Percentiles rank a stretch among this genome's conserved stretches.
Conservation (phyloP, 2,888 invertebrate species). For the Protonemura montana region DNA sequence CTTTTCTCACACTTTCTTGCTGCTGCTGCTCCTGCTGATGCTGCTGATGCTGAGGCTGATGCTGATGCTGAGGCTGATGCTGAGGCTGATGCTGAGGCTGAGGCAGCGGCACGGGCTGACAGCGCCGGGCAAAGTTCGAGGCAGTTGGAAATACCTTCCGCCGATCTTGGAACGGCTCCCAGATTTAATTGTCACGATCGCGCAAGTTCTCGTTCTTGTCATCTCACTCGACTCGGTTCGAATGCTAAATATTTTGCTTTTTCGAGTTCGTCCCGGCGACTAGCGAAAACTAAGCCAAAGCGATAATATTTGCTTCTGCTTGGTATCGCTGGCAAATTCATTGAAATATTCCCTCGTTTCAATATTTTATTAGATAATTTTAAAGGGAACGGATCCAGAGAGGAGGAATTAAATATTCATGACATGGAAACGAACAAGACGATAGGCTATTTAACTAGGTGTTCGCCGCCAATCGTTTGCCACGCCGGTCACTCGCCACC, state of each 20-base stretch:
- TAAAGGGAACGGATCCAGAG: slow-evolving; percentile 47
- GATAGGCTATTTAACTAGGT: neutral
- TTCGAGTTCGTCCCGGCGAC: neutral
- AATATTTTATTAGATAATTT: slow-evolving; percentile 50
- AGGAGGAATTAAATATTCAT: slow-evolving; percentile 13
- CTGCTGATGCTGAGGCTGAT: too few species aligned
- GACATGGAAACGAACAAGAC: neutral
- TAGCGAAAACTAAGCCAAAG: neutral
- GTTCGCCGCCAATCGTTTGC: neutral
- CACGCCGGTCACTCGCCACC: too few species aligned
- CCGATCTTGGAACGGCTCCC: slow-evolving; percentile 33
- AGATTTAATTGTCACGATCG: slow-evolving; percentile 24
- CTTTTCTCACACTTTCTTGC: slow-evolving; percentile 22
- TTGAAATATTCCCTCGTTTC: slow-evolving; percentile 42
- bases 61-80: too few species aligned
- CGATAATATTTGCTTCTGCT: neutral
- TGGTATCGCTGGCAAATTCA: slow-evolving; percentile 15
- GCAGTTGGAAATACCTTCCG: slow-evolving; percentile 33
- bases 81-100: too few species aligned
- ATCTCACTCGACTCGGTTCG: neutral
- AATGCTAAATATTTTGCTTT: slow-evolving; percentile 24
- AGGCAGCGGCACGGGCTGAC: neutral
- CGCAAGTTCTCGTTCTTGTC: neutral
- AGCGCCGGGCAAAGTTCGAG: slow-evolving; percentile 19
- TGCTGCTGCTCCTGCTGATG: neutral